Evolutionary conservation across 2,888 invertebrate species (phyloP).

Genomic region (Artemia sp.): DNA sequence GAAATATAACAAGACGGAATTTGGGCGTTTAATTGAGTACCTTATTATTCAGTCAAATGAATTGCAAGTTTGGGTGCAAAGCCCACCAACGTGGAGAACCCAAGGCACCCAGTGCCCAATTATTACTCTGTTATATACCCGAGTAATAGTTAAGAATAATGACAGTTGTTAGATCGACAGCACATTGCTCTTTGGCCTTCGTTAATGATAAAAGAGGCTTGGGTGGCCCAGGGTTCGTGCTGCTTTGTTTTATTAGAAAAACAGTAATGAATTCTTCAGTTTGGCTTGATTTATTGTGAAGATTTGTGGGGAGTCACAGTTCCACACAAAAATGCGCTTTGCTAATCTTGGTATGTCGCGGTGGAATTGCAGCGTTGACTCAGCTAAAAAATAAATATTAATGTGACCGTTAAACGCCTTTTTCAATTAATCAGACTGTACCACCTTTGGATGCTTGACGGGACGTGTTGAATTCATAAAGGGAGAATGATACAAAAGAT

Average conservation of each 20-base stretch:
- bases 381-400: too few species aligned
- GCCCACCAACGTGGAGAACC: slow-evolving; percentile 11
- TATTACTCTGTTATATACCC: slow-evolving; percentile 14
- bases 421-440: too few species aligned
- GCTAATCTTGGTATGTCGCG: too few species aligned
- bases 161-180: slow-evolving; percentile 13
- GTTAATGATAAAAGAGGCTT: not conserved
- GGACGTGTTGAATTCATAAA: too few species aligned
- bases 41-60: slow-evolving; percentile 13
- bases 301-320: slow-evolving; percentile 5
- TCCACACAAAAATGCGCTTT: not conserved
- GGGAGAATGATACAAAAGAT: too few species aligned
- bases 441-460: too few species aligned
- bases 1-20: not conserved
- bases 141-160: slow-evolving; percentile 7
- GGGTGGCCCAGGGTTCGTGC: slow-evolving; percentile 7
- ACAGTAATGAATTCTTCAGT: slow-evolving; percentile 14
- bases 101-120: slow-evolving; percentile 9
- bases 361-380: too few species aligned
- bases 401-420: too few species aligned
- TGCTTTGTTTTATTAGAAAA: slow-evolving; percentile 14
- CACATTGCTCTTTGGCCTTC: slow-evolving; percentile 1
- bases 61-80: slow-evolving; percentile 6
- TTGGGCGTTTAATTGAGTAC: slow-evolving; percentile 14
- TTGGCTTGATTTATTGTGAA: slow-evolving; percentile 11